Percentiles rank a stretch among this genome's conserved stretches.
Conservation (phyloP, 2,113 vertebrate species). For the Podarcis muralis region DNA sequence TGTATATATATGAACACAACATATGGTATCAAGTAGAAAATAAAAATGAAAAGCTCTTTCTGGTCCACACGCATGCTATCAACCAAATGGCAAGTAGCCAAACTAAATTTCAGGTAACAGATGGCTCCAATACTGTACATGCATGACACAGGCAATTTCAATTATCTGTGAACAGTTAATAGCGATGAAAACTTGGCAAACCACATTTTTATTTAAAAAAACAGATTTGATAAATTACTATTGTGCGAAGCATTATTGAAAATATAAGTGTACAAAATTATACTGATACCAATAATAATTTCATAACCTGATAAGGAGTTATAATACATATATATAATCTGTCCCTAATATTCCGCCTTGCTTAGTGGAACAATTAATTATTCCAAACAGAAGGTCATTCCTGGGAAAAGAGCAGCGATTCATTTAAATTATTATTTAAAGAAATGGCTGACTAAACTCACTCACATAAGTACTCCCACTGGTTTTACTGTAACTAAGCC, state of each 20-base stretch:
- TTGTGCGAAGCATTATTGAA: constrained; percentile 46
- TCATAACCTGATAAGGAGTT: constrained; percentile 55
- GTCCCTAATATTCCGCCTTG: constrained; percentile 47
- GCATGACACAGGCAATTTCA: constrained; percentile 68
- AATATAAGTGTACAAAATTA: constrained; percentile 55
- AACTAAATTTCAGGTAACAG: constrained; percentile 72
- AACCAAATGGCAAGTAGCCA: constrained; percentile 65
- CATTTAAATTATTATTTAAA: constrained; percentile 32
- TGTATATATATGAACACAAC: constrained; percentile 58
- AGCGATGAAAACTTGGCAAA: constrained; percentile 68
- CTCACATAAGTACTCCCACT: neutral
- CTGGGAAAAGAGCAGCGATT: constrained; percentile 21
- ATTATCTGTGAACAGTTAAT: constrained; percentile 69
- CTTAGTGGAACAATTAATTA: constrained; percentile 56
- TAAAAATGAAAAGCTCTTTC: constrained; percentile 67
- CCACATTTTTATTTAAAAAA: neutral
- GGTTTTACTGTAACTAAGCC: neutral
- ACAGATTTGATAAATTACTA: constrained; percentile 62
- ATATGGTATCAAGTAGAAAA: constrained; percentile 68
- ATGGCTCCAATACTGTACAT: constrained; percentile 69
- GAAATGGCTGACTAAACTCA: constrained; percentile 6
- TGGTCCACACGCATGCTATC: constrained; percentile 24
- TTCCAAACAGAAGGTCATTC: constrained; percentile 33
- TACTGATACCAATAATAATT: constrained; percentile 56
- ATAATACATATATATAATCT: constrained; percentile 45